phyloP scores from a whole-genome alignment of 2,113 vertebrate species.

The Delphinus delphis region DNA sequence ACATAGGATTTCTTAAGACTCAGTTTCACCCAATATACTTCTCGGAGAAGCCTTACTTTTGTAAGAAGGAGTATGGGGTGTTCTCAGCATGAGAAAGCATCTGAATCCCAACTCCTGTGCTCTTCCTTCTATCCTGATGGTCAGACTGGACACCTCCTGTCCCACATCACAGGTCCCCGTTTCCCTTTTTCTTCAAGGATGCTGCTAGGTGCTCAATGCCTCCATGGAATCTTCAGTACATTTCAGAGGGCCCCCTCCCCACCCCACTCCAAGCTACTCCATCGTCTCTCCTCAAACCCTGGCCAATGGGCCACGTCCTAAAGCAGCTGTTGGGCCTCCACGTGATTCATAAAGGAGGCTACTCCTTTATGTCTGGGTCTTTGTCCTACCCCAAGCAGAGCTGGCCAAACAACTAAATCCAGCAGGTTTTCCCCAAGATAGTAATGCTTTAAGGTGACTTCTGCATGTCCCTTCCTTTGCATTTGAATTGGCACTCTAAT shows the following conservation, averaged over 20 bases:
- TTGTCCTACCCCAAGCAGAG: not conserved
- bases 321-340: not conserved
- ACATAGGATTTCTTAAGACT: not conserved
- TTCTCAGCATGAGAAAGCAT: not conserved
- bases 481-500: slow-evolving; percentile 75
- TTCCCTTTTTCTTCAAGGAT: not conserved
- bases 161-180: not conserved
- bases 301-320: not conserved
- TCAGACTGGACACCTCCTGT: not conserved
- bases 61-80: accelerated
- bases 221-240: not conserved
- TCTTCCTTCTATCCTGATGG: not conserved
- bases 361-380: not conserved
- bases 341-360: not conserved
- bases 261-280: not conserved
- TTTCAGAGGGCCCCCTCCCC: accelerated
- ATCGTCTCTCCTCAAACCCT: not conserved
- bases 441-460: slow-evolving; percentile 68
- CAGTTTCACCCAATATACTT: not conserved
- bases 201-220: not conserved
- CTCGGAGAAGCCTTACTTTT: not conserved
- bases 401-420: slow-evolving; percentile 1
- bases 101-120: no score
- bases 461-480: slow-evolving; percentile 64
- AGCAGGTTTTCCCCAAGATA: slow-evolving; percentile 62